Percentiles rank a stretch among this genome's conserved stretches.
phyloP scores from a whole-genome alignment of 2,113 vertebrate species.

The Tautogolabrus adspersus region DNA sequence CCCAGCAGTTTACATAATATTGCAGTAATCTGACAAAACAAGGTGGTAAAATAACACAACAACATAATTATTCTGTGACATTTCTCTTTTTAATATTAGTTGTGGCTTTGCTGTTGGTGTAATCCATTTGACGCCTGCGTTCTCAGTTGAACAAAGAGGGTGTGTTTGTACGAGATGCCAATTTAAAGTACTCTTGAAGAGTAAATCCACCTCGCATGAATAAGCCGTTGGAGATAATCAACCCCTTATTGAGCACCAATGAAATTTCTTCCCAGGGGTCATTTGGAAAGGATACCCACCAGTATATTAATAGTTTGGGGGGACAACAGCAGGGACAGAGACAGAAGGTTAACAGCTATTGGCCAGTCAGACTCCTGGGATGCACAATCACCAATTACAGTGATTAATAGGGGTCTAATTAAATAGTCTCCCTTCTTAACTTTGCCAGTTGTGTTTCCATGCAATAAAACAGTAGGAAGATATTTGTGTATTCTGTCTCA shows the following conservation, averaged over 20 bases:
- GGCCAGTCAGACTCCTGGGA: slow-evolving; percentile 63
- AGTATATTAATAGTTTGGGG: slow-evolving; percentile 59
- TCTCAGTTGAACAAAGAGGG: slow-evolving; percentile 34
- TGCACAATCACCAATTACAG: slow-evolving; percentile 70
- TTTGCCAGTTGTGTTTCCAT: slow-evolving; percentile 39
- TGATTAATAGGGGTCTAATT: slow-evolving; percentile 74
- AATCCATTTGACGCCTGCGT: slow-evolving; percentile 7
- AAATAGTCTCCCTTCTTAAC: slow-evolving; percentile 48
- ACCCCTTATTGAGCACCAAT: slow-evolving; percentile 55
- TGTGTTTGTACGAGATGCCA: slow-evolving; percentile 43
- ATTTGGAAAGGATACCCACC: slow-evolving; percentile 50
- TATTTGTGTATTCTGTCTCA: slow-evolving; percentile 22
- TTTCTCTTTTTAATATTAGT: slow-evolving; percentile 34
- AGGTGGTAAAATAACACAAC: slow-evolving; percentile 10
- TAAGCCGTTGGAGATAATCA: slow-evolving; percentile 64
- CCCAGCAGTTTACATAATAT: slow-evolving; percentile 31
- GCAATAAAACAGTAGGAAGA: slow-evolving; percentile 43
- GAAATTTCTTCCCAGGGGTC: slow-evolving; percentile 53
- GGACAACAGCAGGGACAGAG: slow-evolving; percentile 43
- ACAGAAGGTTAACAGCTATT: slow-evolving; percentile 70
- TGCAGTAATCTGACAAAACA: slow-evolving; percentile 49
- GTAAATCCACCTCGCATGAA: slow-evolving; percentile 54
- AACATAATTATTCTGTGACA: slow-evolving; percentile 31
- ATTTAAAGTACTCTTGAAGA: slow-evolving; percentile 45
- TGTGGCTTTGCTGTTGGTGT: slow-evolving; percentile 19